Evolutionary conservation across 2,113 vertebrate species (phyloP).

Genomic region (Hypomesus transpacificus): DNA sequence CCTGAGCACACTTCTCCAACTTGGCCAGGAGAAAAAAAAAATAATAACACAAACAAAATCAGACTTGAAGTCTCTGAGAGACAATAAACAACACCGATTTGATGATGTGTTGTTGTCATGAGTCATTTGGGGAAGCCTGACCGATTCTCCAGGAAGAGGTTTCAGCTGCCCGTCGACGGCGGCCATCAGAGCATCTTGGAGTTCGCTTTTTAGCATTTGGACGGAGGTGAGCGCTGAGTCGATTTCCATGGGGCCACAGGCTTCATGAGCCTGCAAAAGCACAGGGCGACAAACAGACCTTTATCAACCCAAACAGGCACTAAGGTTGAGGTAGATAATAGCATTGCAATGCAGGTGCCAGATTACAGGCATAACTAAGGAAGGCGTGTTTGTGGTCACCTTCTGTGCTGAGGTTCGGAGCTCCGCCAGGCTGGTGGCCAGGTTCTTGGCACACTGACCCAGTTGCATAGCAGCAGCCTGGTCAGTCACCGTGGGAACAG

Average conservation of each 20-base stretch:
- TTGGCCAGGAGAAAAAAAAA: conserved; percentile 42
- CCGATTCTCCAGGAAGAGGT: conserved; percentile 93
- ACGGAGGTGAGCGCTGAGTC: conserved; percentile 92
- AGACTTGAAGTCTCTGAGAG: neutral
- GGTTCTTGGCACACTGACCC: conserved; percentile 96
- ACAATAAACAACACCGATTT: too few species aligned
- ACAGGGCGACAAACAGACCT: neutral
- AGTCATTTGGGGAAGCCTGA: conserved; percentile 46
- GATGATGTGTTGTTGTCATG: too few species aligned
- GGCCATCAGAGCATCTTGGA: conserved; percentile 93
- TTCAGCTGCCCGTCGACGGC: conserved; percentile 84
- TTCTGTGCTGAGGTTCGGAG: conserved; percentile 91
- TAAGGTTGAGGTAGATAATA: neutral
- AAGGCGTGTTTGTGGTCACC: conserved; percentile 60
- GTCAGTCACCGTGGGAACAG: conserved; percentile 92
- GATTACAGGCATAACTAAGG: neutral
- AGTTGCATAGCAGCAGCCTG: conserved; percentile 98
- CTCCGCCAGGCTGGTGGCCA: conserved; percentile 93
- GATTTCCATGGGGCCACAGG: conserved; percentile 97
- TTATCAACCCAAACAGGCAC: neutral
- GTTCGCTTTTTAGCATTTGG: conserved; percentile 88
- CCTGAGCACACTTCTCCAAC: conserved; percentile 96
- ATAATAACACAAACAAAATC: neutral
- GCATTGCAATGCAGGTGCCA: neutral
- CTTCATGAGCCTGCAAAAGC: conserved; percentile 87